Percentiles rank a stretch among this genome's conserved stretches.
Conservation (phyloP, 2,888 invertebrate genomes). For the Ethmia dodecea region DNA sequence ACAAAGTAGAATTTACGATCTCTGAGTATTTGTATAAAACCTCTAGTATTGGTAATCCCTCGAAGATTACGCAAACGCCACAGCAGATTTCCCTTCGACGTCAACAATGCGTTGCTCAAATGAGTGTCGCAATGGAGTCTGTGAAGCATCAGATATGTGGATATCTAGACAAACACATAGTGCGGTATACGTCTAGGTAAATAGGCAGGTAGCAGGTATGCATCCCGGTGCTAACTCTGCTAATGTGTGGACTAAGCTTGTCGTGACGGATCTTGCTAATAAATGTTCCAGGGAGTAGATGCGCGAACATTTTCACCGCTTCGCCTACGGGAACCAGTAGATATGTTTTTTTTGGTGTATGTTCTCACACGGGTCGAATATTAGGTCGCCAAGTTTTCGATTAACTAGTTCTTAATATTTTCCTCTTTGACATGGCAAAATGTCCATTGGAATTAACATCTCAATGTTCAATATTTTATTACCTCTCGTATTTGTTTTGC, state of each 20-base stretch:
- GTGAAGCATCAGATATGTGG: conserved; percentile 50
- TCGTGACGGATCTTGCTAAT: conserved; percentile 73
- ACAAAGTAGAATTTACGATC: too few relatives aligned
- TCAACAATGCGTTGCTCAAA: conserved; percentile 62
- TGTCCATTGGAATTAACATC: conserved; percentile 55
- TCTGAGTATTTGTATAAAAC: too few relatives aligned
- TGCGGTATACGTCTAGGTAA: conserved; percentile 50
- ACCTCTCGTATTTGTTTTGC: conserved; percentile 60
- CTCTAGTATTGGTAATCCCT: conserved; percentile 40
- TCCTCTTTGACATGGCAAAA: too few relatives aligned
- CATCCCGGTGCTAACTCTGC: conserved; percentile 65
- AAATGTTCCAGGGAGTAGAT: conserved; percentile 66
- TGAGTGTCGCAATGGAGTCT: conserved; percentile 51
- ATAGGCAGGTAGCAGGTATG: conserved; percentile 47
- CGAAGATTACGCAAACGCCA: conserved; percentile 48
- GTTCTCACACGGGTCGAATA: too few relatives aligned
- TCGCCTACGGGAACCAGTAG: conserved; percentile 22
- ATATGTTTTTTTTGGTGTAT: too few relatives aligned
- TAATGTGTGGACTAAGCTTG: conserved; percentile 70
- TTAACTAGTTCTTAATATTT: too few relatives aligned
- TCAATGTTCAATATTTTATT: conserved; percentile 71
- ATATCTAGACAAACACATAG: conserved; percentile 60
- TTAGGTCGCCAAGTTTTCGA: too few relatives aligned
- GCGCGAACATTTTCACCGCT: conserved; percentile 45
- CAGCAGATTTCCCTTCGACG: conserved; percentile 63